phyloP scores from a whole-genome alignment of 1,140 invertebrate genomes.

The Penaeus chinensis region DNA sequence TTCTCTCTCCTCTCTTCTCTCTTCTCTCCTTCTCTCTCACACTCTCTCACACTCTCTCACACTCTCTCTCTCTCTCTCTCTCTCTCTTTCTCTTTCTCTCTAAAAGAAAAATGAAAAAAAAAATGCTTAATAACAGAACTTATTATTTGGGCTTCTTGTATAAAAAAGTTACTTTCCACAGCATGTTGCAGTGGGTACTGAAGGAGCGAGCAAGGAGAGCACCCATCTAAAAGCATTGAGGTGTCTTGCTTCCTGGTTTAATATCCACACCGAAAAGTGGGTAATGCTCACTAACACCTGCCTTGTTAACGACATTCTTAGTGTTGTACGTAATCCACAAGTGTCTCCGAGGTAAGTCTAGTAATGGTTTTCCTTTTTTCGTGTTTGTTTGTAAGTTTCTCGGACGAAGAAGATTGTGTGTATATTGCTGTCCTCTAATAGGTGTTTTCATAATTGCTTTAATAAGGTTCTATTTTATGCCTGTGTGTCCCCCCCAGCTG shows the following conservation, averaged over 20 bases:
- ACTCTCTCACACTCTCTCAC: too few relatives aligned
- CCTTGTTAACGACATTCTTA: conserved; percentile 54
- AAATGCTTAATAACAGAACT: neutral
- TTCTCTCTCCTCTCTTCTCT: too few relatives aligned
- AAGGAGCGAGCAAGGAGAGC: conserved; percentile 51
- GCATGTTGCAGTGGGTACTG: conserved; percentile 52
- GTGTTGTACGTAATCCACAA: conserved; percentile 59
- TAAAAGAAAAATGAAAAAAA: too few relatives aligned
- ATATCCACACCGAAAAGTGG: conserved; percentile 64
- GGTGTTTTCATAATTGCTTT: too few relatives aligned
- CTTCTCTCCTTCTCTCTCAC: too few relatives aligned
- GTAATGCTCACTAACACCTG: conserved; percentile 49
- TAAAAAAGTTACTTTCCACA: neutral
- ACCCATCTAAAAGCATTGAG: conserved; percentile 57
- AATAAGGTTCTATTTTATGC: too few relatives aligned
- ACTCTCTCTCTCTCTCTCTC: too few relatives aligned
- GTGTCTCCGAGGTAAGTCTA: conserved; percentile 40
- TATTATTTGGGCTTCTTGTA: neutral
- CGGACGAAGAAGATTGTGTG: too few relatives aligned
- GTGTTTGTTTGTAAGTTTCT: neutral
- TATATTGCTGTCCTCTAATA: too few relatives aligned
- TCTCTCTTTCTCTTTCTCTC: too few relatives aligned
- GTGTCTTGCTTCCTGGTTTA: conserved; percentile 63
- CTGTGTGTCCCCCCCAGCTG: too few relatives aligned
- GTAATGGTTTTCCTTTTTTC: conserved; percentile 61